Conservation (phyloP, 1,140 invertebrate species). For the Trichonephila clavata region DNA sequence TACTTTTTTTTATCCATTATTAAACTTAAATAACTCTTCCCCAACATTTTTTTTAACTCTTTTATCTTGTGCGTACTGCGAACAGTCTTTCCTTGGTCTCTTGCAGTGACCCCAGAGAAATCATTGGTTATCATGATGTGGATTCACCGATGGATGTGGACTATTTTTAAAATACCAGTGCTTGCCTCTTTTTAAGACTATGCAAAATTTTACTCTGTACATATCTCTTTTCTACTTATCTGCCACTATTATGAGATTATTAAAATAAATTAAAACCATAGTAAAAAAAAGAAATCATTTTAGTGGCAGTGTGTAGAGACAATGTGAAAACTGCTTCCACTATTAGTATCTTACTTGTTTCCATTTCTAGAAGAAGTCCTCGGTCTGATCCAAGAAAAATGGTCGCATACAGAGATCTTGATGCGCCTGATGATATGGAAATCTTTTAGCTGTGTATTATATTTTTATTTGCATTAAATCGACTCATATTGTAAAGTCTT, state of each 20-base stretch:
- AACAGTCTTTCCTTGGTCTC: slow-evolving; percentile 78
- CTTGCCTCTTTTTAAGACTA: not conserved
- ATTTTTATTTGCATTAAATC: slow-evolving; percentile 66
- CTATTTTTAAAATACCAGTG: slow-evolving; percentile 83
- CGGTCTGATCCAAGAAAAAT: slow-evolving; percentile 88
- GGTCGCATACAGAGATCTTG: slow-evolving; percentile 94
- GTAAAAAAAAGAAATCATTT: not conserved
- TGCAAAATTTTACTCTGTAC: slow-evolving; percentile 65
- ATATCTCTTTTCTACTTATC: slow-evolving; percentile 18
- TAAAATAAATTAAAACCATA: not conserved
- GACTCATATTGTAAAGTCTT: slow-evolving; percentile 33
- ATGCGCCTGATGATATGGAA: slow-evolving; percentile 85
- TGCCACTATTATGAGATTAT: not conserved
- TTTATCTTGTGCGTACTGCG: slow-evolving; percentile 26
- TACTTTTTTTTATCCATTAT: not conserved
- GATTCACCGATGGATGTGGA: slow-evolving; percentile 89
- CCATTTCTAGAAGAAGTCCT: slow-evolving; percentile 83
- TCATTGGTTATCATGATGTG: slow-evolving; percentile 91
- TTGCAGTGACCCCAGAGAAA: slow-evolving; percentile 84
- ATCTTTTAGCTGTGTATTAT: slow-evolving; percentile 74
- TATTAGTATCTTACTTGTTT: slow-evolving; percentile 76
- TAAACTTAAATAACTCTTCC: not conserved
- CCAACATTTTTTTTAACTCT: not conserved
- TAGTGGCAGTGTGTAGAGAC: slow-evolving; percentile 21
- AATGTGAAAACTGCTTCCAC: not conserved